Evolutionary conservation across 2,888 invertebrate genomes (phyloP).

Genomic region (Hedychridium roseum): DNA sequence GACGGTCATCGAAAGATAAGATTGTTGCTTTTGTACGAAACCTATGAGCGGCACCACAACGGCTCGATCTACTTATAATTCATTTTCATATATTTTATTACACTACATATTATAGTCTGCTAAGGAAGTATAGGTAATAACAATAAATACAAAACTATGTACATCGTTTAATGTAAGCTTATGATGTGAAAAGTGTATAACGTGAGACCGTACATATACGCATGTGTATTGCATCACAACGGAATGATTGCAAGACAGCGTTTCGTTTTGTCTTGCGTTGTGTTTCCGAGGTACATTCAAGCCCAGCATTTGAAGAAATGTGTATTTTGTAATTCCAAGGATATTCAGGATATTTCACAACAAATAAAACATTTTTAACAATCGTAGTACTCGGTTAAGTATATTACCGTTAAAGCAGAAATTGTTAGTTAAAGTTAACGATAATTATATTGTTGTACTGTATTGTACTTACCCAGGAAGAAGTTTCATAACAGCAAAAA

Average conservation of each 20-base stretch:
- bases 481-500: too few species aligned
- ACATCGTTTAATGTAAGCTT: constrained; percentile 17
- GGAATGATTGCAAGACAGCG: background rate
- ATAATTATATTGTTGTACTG: too few species aligned
- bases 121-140: constrained; percentile 11
- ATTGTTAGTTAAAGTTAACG: too few species aligned
- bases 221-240: constrained; percentile 18
- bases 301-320: too few species aligned
- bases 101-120: constrained; percentile 25
- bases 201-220: constrained; percentile 22
- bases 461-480: too few species aligned
- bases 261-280: constrained; percentile 1
- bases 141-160: constrained; percentile 15
- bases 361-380: constrained; percentile 31
- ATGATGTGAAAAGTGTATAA: too few species aligned
- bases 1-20: background rate
- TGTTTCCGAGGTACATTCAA: constrained; percentile 5
- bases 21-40: background rate
- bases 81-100: constrained; percentile 35
- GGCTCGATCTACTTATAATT: constrained; percentile 21
- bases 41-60: constrained; percentile 5
- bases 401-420: too few species aligned
- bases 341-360: constrained; percentile 14
- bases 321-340: constrained; percentile 18
- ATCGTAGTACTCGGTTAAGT: too few species aligned